phyloP scores from a whole-genome alignment of 2,888 invertebrate species.

The Scaptomyza flava region DNA sequence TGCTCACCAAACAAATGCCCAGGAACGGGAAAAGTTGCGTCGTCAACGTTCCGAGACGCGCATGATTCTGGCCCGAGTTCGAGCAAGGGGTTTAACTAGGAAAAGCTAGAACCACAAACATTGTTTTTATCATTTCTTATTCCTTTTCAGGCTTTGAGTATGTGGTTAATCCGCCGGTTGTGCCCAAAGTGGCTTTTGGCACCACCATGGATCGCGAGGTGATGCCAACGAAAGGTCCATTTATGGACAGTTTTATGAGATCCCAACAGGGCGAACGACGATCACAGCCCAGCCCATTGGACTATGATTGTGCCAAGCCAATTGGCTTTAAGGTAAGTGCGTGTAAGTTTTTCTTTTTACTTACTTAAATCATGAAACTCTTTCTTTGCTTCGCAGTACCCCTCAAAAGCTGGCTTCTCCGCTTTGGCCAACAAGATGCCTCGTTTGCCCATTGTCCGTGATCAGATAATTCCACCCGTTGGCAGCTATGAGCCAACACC shows the following conservation, averaged over 20 bases:
- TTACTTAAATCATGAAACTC: too few species aligned
- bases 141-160: conserved; percentile 86
- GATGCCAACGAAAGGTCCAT: conserved; percentile 84
- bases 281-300: conserved; percentile 72
- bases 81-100: conserved; percentile 51
- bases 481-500: conserved; percentile 72
- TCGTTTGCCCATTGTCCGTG: conserved; percentile 55
- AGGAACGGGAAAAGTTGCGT: conserved; percentile 68
- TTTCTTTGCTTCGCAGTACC: conserved; percentile 58
- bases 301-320: conserved; percentile 53
- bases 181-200: conserved; percentile 86
- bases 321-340: conserved; percentile 71
- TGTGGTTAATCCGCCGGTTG: conserved; percentile 85
- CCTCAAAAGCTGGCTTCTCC: conserved; percentile 78
- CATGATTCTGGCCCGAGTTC: conserved; percentile 62
- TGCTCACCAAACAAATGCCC: conserved; percentile 64
- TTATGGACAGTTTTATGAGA: conserved; percentile 85
- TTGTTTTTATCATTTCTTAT: not conserved
- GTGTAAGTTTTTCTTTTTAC: too few species aligned
- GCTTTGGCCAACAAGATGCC: conserved; percentile 75
- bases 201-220: conserved; percentile 85
- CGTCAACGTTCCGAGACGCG: conserved; percentile 73
- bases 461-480: conserved; percentile 65
- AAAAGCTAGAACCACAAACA: not conserved
- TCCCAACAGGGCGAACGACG: conserved; percentile 78